Base-by-base conservation (phyloP, 2,888 invertebrate species). In the Apeira syringaria region DNA sequence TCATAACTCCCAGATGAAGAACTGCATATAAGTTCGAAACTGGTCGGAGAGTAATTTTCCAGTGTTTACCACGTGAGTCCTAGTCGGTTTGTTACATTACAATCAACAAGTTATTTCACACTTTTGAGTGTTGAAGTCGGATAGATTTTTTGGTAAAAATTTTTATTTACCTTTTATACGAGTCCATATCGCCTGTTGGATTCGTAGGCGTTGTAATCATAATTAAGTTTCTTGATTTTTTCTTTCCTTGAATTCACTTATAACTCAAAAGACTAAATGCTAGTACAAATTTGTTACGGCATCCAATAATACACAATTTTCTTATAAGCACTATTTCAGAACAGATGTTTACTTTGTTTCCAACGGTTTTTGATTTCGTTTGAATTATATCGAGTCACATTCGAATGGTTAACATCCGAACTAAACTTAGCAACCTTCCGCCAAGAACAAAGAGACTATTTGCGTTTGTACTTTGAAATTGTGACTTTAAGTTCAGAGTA, bases 221-320 rank as follows among this genome's bases (percentile, higher is more conserved):
- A 81, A 84, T 85, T 82, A 82, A 84, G 72, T 80, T 74, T 75
- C 72, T 79, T 78, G 75, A 82, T 83, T 83, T 84, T 80, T 82
- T 74, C 73, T 76, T 80, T 82, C 63, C 70, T 71, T 73, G 81
- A 80, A 66, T 65, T 68, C 67, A 68, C 75, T 75, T 71, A 68
- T 68, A 67, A 68, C 73, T 72, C 53, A 64, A 65, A 63, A 55
- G 45, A 27, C 56, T 56, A 57, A 53, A 54, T 59, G 54, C 53
- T 60, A 41, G 62, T 18, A 30, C 30, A 34, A 39, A 45, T 30
- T 38, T 29, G 39, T 39, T 31, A 45, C 39, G 12, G 15, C 20
- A 31, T 45, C 39, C 45, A 39, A 45, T 45, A 35, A 45, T 30
- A 45, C 39, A 45, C 35, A 39, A 30, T 46, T 53, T 55, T 51